Percentiles rank a stretch among this genome's conserved stretches.
Evolutionary conservation across 2,113 vertebrate species (phyloP).

Genomic region (Verasper variegatus): DNA sequence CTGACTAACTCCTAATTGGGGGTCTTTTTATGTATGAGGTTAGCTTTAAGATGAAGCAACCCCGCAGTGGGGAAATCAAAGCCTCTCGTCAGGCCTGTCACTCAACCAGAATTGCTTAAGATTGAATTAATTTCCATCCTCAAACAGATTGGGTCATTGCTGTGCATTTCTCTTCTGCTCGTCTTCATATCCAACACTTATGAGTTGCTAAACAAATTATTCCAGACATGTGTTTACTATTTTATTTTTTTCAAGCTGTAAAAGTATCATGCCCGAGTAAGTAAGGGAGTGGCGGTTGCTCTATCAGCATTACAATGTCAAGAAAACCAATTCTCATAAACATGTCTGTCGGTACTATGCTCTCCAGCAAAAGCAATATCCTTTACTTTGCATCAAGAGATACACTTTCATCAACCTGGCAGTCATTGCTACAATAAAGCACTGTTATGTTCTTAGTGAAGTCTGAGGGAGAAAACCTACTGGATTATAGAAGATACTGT

Average conservation of each 20-base stretch:
- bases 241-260: not conserved
- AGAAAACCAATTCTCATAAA: conserved; percentile 15
- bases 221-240: not conserved
- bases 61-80: conserved; percentile 63
- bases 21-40: conserved; percentile 69
- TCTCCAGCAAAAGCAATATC: conserved; percentile 23
- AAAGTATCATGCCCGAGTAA: no score
- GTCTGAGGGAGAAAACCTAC: conserved; percentile 15
- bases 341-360: not conserved
- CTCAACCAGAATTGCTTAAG: conserved; percentile 63
- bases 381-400: conserved; percentile 16
- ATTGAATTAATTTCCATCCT: conserved; percentile 69
- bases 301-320: not conserved
- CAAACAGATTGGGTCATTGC: conserved; percentile 42
- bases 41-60: conserved; percentile 52
- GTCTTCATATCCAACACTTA: conserved; percentile 1
- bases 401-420: not conserved
- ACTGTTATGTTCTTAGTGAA: not conserved
- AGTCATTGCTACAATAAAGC: not conserved
- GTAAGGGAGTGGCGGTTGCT: not conserved
- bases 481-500: not conserved
- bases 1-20: conserved; percentile 69
- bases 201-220: not conserved
- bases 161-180: conserved; percentile 20
- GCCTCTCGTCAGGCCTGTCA: conserved; percentile 60